Evolutionary conservation across 92 coral and sea anemone genomes (phyloP).

Genomic region (Zoanthus sociatus): DNA sequence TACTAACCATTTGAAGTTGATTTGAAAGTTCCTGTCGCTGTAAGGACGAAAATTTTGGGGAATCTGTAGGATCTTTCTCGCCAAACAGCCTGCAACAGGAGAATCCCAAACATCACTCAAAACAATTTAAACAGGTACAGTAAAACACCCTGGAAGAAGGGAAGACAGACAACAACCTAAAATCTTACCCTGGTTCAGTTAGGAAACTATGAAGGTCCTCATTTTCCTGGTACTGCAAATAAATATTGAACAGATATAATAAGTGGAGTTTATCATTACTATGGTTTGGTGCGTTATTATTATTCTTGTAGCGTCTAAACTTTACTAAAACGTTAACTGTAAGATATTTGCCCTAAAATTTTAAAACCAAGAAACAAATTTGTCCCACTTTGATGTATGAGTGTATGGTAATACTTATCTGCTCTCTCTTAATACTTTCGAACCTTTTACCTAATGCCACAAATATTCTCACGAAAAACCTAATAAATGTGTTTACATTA

Average conservation of each 20-base stretch:
- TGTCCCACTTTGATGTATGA: too few species aligned
- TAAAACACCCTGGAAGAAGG: too few species aligned
- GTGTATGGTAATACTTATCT: too few species aligned
- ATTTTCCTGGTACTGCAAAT: constrained; percentile 27
- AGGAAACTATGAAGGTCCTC: constrained; percentile 22
- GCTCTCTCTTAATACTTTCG: too few species aligned
- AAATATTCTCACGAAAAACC: too few species aligned
- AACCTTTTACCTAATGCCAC: too few species aligned
- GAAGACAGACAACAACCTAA: background rate
- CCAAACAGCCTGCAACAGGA: constrained; percentile 11
- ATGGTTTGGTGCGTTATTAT: background rate
- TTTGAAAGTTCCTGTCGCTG: constrained; percentile 60
- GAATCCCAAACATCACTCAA: background rate
- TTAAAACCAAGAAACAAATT: too few species aligned
- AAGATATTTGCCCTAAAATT: too few species aligned
- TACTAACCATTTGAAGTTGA: constrained; percentile 79
- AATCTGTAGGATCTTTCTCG: constrained; percentile 22
- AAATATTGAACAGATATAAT: background rate
- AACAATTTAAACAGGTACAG: background rate
- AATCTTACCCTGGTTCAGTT: constrained; percentile 34
- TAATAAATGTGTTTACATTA: too few species aligned
- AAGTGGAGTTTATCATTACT: background rate
- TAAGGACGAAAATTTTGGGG: constrained; percentile 37
- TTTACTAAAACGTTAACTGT: too few species aligned
- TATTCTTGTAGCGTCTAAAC: background rate